These are phyloP conservation scores for Dione vanillae DNA, from an alignment of 2,888 invertebrate species.

Conservation along the genomic window DNA sequence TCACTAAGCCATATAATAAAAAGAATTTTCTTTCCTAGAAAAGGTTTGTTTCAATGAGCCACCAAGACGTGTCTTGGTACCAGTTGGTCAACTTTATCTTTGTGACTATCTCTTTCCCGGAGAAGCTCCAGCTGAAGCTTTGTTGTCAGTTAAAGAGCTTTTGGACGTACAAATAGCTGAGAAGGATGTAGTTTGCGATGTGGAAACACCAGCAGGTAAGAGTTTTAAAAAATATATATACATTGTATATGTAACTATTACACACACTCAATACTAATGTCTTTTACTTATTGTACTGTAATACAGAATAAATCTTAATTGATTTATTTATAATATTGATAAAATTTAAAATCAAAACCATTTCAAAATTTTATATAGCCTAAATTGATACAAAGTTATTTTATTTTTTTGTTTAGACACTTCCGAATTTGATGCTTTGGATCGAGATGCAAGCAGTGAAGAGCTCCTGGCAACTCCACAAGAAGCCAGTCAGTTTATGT, in stretches of 20 bases:
- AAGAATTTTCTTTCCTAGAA: slow-evolving; percentile 73
- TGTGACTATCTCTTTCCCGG: slow-evolving; percentile 97
- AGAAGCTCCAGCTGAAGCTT: slow-evolving; percentile 92
- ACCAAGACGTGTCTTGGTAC: slow-evolving; percentile 92
- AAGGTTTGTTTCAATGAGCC: slow-evolving; percentile 94
- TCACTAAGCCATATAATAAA: background rate
- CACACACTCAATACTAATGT: too few species aligned
- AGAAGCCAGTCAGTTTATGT: slow-evolving; percentile 85
- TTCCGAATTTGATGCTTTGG: slow-evolving; percentile 79
- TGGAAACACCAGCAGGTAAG: slow-evolving; percentile 92
- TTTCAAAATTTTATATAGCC: too few species aligned
- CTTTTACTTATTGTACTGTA: too few species aligned
- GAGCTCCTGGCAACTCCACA: slow-evolving; percentile 80
- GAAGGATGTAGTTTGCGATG: slow-evolving; percentile 87
- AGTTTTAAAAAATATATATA: background rate
- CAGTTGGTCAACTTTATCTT: slow-evolving; percentile 87
- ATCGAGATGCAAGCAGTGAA: slow-evolving; percentile 79
- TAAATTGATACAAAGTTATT: too few species aligned
- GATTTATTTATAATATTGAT: too few species aligned
- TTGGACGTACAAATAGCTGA: slow-evolving; percentile 90
- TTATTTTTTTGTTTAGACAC: slow-evolving; percentile 60
- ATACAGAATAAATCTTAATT: too few species aligned
- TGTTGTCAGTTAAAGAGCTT: slow-evolving; percentile 91
- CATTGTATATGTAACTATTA: too few species aligned
- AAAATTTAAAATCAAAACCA: too few species aligned